Evolutionary conservation across 1,140 invertebrate species (phyloP).

Genomic region (Colletes latitarsis): DNA sequence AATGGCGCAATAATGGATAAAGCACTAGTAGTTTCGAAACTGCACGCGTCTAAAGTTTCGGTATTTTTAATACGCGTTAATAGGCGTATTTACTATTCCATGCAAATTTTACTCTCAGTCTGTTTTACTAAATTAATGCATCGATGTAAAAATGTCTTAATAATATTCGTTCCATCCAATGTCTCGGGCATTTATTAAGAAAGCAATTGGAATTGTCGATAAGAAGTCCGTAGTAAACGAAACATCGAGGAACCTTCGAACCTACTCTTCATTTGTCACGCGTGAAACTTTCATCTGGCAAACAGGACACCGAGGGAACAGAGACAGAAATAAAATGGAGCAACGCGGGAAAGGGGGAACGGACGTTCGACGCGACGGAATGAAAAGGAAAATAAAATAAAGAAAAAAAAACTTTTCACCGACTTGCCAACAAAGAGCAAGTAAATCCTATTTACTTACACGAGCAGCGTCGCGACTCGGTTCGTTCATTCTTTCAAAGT

Average conservation of each 20-base stretch:
- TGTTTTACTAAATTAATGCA: too few species aligned
- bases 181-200: not conserved
- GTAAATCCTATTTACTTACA: constrained; percentile 19
- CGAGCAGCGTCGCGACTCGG: not conserved
- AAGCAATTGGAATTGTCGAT: not conserved
- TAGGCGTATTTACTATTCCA: too few species aligned
- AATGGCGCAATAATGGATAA: too few species aligned
- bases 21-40: too few species aligned
- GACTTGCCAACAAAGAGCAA: not conserved
- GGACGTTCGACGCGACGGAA: not conserved
- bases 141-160: too few species aligned
- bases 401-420: not conserved
- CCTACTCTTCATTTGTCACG: not conserved
- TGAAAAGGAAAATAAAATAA: not conserved
- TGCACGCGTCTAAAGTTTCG: too few species aligned
- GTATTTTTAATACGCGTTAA: too few species aligned
- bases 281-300: constrained; percentile 18
- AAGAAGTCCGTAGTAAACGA: not conserved
- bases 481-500: not conserved
- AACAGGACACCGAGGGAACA: not conserved
- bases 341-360: not conserved
- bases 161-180: too few species aligned
- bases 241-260: not conserved
- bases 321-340: not conserved
- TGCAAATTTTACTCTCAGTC: too few species aligned